Conservation (phyloP, 1,140 invertebrate species). For the Camponotus floridanus region DNA sequence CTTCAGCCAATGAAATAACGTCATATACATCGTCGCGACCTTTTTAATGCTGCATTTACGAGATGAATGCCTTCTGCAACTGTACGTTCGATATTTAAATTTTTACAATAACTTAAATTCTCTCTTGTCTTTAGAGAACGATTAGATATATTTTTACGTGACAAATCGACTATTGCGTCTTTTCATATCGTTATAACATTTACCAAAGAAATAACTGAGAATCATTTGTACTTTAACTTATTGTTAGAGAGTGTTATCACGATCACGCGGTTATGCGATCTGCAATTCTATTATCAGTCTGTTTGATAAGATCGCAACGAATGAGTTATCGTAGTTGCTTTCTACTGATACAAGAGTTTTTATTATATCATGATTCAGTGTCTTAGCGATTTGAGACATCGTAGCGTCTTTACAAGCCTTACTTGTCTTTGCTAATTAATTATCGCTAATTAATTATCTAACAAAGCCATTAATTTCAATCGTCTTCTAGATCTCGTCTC, state of each 20-base stretch:
- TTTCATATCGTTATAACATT: neutral
- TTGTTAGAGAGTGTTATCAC: constrained; percentile 11
- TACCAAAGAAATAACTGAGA: constrained; percentile 9
- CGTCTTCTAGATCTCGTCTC: neutral
- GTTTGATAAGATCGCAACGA: constrained; percentile 41
- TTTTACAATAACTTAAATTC: neutral
- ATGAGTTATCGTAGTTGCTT: constrained; percentile 1
- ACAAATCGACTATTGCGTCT: neutral
- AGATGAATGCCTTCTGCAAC: neutral
- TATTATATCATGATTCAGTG: constrained; percentile 18
- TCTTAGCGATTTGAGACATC: neutral
- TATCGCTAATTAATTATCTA: too few relatives aligned
- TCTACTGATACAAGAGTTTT: constrained; percentile 25
- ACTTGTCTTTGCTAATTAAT: neutral
- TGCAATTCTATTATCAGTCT: constrained; percentile 15
- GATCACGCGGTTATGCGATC: constrained; percentile 9
- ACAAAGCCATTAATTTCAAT: neutral
- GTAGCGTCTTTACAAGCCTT: neutral
- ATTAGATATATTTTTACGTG: neutral
- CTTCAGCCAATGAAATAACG: constrained; percentile 47
- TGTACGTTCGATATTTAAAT: too few relatives aligned
- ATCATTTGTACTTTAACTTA: constrained; percentile 23
- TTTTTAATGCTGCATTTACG: constrained; percentile 45
- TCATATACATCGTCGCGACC: neutral
- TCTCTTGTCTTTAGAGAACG: neutral